Percentiles rank a stretch among this genome's conserved stretches.
Evolutionary conservation across 2,113 vertebrate species (phyloP).

Genomic region (Pyxicephalus adspersus): DNA sequence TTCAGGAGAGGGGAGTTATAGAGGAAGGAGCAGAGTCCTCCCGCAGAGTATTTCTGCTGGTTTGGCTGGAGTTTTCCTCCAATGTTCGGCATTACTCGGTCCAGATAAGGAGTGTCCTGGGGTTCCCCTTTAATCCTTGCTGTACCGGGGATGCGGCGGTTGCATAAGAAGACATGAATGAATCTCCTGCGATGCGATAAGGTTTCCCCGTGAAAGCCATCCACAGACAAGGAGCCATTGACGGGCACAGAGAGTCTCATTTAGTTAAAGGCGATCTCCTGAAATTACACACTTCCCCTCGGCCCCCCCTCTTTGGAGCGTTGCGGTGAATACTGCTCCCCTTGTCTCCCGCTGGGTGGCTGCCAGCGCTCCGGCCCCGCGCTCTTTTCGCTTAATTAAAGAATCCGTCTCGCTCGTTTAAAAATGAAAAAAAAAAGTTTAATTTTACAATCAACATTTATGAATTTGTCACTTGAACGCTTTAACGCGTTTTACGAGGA

Average conservation of each 20-base stretch:
- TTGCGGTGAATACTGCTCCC: conserved; percentile 25
- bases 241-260: conserved; percentile 19
- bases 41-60: too few relatives aligned
- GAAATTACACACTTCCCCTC: conserved; percentile 46
- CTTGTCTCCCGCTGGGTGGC: conserved; percentile 33
- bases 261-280: conserved; percentile 54
- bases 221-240: conserved; percentile 42
- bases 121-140: not conserved
- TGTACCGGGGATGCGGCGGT: not conserved
- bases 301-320: not conserved
- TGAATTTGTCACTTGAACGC: not conserved
- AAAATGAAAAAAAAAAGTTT: not conserved
- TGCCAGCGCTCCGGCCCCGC: not conserved
- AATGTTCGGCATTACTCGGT: too few relatives aligned
- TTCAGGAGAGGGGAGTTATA: too few relatives aligned
- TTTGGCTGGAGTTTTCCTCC: too few relatives aligned
- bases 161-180: conserved; percentile 6
- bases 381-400: conserved; percentile 38
- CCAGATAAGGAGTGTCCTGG: too few relatives aligned
- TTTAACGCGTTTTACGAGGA: not conserved
- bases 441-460: not conserved
- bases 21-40: too few relatives aligned
- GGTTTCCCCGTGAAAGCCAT: conserved; percentile 30
- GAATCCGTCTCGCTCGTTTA: not conserved
- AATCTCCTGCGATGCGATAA: conserved; percentile 29